These are phyloP conservation scores for Montipora capricornis DNA, from an alignment of 64 coral and sea anemone species.

Conservation along the genomic window DNA sequence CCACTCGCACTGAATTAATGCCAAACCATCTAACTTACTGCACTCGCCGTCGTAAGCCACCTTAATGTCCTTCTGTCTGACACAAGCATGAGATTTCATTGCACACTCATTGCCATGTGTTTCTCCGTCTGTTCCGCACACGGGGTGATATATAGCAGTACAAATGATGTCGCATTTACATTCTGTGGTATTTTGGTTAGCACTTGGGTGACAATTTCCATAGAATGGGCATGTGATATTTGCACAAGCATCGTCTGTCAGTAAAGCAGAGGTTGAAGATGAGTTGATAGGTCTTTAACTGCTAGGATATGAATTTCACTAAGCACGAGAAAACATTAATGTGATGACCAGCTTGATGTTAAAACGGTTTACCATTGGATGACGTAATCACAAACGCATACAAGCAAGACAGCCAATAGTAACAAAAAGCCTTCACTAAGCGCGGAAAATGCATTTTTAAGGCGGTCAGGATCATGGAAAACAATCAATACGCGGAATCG, in stretches of 20 bases:
- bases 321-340: not conserved
- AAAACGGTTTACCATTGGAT: no score
- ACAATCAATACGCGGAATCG: no score
- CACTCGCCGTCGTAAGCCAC: slow-evolving; percentile 40
- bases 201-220: slow-evolving; percentile 3
- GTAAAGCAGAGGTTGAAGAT: not conserved
- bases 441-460: no score
- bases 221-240: slow-evolving; percentile 9
- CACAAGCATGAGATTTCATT: slow-evolving; percentile 48
- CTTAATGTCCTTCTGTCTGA: slow-evolving; percentile 2
- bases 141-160: not conserved
- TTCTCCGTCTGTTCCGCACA: slow-evolving; percentile 58
- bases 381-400: no score
- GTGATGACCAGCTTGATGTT: not conserved
- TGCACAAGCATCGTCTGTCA: not conserved
- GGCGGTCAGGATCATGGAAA: no score
- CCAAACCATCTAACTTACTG: not conserved
- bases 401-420: no score
- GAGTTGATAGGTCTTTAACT: no score
- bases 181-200: slow-evolving; percentile 5
- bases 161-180: slow-evolving; percentile 30
- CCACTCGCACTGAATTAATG: no score
- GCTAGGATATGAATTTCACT: no score
- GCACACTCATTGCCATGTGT: slow-evolving; percentile 50
- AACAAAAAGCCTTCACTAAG: no score